These are phyloP conservation scores for Gorsachius goisagi DNA, from an alignment of 2,113 vertebrate genomes.

Conservation along the genomic window DNA sequence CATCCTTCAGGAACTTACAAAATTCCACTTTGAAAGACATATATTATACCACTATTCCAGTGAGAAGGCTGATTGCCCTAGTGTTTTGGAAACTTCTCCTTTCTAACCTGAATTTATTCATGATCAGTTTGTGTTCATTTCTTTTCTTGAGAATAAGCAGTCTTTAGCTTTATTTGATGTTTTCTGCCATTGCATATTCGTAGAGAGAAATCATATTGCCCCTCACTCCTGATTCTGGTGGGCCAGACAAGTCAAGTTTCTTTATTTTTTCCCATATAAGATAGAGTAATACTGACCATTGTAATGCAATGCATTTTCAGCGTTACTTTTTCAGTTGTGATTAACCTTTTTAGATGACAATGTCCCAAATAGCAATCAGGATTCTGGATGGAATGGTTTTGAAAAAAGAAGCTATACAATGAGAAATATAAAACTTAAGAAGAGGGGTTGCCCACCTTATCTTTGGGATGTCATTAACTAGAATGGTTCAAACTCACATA, in stretches of 20 bases:
- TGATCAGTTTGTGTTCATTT: neutral
- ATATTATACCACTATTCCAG: neutral
- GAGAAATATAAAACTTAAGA: neutral
- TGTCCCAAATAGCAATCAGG: neutral
- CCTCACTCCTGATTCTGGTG: neutral
- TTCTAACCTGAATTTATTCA: neutral
- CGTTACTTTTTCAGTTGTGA: neutral
- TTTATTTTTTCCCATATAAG: neutral
- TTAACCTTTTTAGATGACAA: neutral
- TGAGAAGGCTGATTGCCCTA: neutral
- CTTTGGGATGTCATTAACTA: neutral
- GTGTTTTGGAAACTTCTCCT: neutral
- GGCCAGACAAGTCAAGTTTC: neutral
- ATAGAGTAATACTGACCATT: neutral
- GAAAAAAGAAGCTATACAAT: neutral
- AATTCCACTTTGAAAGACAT: neutral
- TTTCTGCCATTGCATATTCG: neutral
- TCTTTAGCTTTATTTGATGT: neutral
- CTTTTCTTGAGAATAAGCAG: neutral
- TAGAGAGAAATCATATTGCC: neutral
- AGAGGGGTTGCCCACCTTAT: neutral
- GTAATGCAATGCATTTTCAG: neutral
- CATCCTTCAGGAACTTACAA: neutral
- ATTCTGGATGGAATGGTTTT: neutral
- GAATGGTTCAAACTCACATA: neutral